Percentiles rank a stretch among this genome's conserved stretches.
phyloP scores from a whole-genome alignment of 2,888 invertebrate genomes.

The Augiades crinisus region DNA sequence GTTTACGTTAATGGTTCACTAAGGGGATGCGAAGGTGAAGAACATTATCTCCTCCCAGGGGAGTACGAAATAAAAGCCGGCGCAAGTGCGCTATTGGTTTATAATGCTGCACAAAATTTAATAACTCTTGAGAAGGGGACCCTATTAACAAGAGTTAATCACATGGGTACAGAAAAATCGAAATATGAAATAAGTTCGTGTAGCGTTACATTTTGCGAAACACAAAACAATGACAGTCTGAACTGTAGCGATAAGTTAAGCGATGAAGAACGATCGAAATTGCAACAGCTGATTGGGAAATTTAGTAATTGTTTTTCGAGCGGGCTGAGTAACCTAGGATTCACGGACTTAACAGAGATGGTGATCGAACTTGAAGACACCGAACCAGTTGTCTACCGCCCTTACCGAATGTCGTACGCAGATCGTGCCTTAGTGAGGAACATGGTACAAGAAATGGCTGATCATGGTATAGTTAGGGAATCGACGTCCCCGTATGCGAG shows the following conservation, averaged over 20 bases:
- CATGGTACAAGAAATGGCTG: slow-evolving; percentile 33
- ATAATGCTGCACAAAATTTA: neutral
- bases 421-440: slow-evolving; percentile 27
- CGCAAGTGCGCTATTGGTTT: neutral
- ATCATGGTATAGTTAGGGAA: slow-evolving; percentile 29
- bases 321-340: slow-evolving; percentile 29
- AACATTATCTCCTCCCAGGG: slow-evolving; percentile 22
- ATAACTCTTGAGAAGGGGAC: neutral
- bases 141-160: neutral
- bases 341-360: slow-evolving; percentile 30
- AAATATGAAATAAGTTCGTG: neutral
- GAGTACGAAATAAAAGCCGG: slow-evolving; percentile 12
- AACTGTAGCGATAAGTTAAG: slow-evolving; percentile 14
- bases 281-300: slow-evolving; percentile 3
- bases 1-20: slow-evolving; percentile 5
- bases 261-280: neutral
- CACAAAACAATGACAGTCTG: neutral
- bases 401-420: slow-evolving; percentile 30
- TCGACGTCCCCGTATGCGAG: slow-evolving; percentile 36
- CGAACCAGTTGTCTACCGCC: slow-evolving; percentile 32
- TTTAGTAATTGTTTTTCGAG: slow-evolving; percentile 29
- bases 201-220: neutral
- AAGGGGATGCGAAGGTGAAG: slow-evolving; percentile 4
- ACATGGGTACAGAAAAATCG: neutral
- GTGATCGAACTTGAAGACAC: slow-evolving; percentile 28